These are phyloP conservation scores for Iphiclides podalirius DNA, from an alignment of 2,888 invertebrate species.

Conservation along the genomic window DNA sequence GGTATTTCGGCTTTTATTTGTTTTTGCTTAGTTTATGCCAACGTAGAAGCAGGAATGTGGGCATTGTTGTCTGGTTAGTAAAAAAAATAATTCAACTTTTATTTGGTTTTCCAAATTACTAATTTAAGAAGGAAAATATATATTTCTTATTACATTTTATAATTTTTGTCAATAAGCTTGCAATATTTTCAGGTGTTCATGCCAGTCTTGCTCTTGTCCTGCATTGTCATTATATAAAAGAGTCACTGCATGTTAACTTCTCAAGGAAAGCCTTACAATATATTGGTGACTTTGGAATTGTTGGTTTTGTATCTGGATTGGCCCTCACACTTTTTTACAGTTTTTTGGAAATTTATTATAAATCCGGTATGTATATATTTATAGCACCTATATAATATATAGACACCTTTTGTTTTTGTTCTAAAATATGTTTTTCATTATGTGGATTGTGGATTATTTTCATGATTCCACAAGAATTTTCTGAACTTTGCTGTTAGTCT, in stretches of 20 bases:
- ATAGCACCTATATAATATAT: too few relatives aligned
- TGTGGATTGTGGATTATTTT: too few relatives aligned
- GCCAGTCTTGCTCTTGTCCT: constrained; percentile 59
- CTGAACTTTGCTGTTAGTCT: too few relatives aligned
- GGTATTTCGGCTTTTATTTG: constrained; percentile 71
- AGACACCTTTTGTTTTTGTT: too few relatives aligned
- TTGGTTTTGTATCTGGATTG: constrained; percentile 66
- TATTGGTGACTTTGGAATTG: constrained; percentile 69
- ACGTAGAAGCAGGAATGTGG: constrained; percentile 73
- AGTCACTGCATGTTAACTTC: constrained; percentile 72
- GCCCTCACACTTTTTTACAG: constrained; percentile 69
- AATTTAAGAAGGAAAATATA: too few relatives aligned
- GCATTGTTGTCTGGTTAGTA: constrained; percentile 67
- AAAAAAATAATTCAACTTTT: not conserved
- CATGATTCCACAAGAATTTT: too few relatives aligned
- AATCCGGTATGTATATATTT: constrained; percentile 52
- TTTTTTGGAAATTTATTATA: constrained; percentile 63
- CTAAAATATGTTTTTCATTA: too few relatives aligned
- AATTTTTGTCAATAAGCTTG: too few relatives aligned
- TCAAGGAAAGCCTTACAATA: constrained; percentile 66
- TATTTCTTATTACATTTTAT: too few relatives aligned
- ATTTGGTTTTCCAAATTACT: too few relatives aligned
- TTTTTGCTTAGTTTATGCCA: constrained; percentile 70
- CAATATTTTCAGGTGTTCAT: constrained; percentile 51
- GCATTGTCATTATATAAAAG: constrained; percentile 65